Evolutionary conservation across 1,140 invertebrate genomes (phyloP).

Genomic region (Hyposmocoma kahamanoa): DNA sequence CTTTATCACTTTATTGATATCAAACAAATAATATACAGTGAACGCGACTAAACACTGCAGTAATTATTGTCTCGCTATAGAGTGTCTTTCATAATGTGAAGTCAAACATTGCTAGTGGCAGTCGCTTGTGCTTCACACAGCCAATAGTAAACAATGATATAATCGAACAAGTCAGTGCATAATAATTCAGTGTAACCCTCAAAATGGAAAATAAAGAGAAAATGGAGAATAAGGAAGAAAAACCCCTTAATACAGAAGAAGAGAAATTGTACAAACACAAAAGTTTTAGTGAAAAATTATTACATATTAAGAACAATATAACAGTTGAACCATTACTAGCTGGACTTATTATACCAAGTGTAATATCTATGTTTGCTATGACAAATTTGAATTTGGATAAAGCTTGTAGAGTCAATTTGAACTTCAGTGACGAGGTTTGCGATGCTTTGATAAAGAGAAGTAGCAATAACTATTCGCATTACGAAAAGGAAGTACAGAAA

Average conservation of each 20-base stretch:
- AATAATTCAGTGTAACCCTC: conserved; percentile 9
- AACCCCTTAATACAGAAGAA: conserved; percentile 45
- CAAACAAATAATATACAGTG: conserved; percentile 62
- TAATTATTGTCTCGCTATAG: conserved; percentile 40
- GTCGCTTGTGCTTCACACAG: conserved; percentile 20
- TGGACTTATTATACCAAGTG: conserved; percentile 73
- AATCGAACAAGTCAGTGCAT: background rate
- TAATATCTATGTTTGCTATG: conserved; percentile 72
- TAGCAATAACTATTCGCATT: conserved; percentile 53
- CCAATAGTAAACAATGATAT: conserved; percentile 32
- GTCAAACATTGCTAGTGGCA: conserved; percentile 35
- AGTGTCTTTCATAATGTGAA: conserved; percentile 45
- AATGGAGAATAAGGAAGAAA: conserved; percentile 39
- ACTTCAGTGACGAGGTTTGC: conserved; percentile 70
- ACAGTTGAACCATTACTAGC: conserved; percentile 76
- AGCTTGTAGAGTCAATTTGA: conserved; percentile 76
- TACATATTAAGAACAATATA: conserved; percentile 56
- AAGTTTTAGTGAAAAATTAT: conserved; percentile 43
- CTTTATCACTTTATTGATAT: conserved; percentile 66
- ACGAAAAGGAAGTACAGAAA: conserved; percentile 71
- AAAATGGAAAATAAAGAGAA: conserved; percentile 47
- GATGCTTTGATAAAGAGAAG: conserved; percentile 65
- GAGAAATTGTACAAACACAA: conserved; percentile 22
- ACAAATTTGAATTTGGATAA: conserved; percentile 77
- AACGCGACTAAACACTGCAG: conserved; percentile 51